Conservation (phyloP, 2,888 invertebrate genomes). For the Campoletis raptor region DNA sequence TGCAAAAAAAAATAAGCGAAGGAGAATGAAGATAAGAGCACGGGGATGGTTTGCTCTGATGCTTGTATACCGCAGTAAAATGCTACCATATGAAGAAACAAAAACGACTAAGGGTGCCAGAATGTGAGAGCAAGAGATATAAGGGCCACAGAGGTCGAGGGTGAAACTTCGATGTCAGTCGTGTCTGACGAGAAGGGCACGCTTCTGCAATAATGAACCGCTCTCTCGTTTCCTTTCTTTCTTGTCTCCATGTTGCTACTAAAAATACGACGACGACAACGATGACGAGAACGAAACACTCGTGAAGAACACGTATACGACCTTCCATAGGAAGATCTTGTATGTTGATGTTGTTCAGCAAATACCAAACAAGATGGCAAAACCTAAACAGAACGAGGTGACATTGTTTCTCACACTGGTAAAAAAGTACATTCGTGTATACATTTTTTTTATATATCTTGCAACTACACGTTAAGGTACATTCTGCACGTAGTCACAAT, state of each 20-base stretch:
- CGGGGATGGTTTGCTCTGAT: constrained; percentile 25
- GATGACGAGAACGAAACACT: constrained; percentile 35
- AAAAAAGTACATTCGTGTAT: not conserved
- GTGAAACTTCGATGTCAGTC: constrained; percentile 73
- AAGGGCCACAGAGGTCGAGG: constrained; percentile 64
- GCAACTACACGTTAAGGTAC: not conserved
- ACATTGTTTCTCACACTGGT: constrained; percentile 4
- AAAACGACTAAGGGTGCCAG: constrained; percentile 51
- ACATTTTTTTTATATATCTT: not conserved
- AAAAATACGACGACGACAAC: constrained; percentile 60
- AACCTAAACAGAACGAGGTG: not conserved
- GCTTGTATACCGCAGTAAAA: constrained; percentile 47
- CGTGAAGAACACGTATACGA: constrained; percentile 38
- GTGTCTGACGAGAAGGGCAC: constrained; percentile 75
- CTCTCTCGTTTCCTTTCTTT: constrained; percentile 68
- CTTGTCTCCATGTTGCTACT: constrained; percentile 46
- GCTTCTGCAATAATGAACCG: constrained; percentile 79
- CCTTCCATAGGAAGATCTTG: constrained; percentile 44
- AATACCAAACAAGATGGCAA: constrained; percentile 19
- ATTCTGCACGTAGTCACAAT: not conserved
- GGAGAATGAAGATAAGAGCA: constrained; percentile 38
- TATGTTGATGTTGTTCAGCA: constrained; percentile 47
- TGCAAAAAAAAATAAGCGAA: constrained; percentile 46
- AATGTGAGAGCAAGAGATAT: constrained; percentile 54
- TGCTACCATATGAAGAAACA: constrained; percentile 48